Evolutionary conservation across 64 coral and sea anemone genomes (phyloP), one percentile per base, ranked within the genome.

Genomic region (Pachyseris speciosa): DNA sequence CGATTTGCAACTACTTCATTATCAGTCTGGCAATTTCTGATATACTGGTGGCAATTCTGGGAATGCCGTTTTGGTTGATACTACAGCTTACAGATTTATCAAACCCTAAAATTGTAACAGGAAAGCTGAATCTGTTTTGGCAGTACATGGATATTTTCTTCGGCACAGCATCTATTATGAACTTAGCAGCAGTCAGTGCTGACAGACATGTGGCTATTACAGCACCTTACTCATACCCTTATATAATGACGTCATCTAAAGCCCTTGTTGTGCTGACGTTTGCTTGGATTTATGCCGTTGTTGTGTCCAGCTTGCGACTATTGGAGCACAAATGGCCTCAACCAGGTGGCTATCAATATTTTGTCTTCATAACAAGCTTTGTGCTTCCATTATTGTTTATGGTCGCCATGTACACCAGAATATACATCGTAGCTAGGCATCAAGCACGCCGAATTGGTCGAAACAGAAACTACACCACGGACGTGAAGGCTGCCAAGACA

Each of bases 401-500:
- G 94, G 17, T 87, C 16, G 79, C 86, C 15, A 96, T 96, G 94
- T 96, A 96, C 33, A 32, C 84, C 26, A 89, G 75, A 57, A 96
- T 96, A 65, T 96, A 88, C 37, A 84, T 92, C 41, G 90, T 92
- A 65, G 94, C 94, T 51, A 61, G 88, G 43, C 65, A 78, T 7
- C 94, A 96, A 22, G 84, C 85, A 0, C 74, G 84, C 6, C 74
- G 64, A 47, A 83, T 96, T 59, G 87, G 72, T 58, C 83, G 74
- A 3, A 52, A 37, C 83, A 69, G 38, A 28, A 93, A 65, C 39
- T 97, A 93, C 32, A 92, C 84, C 37, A 97, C 86, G 2, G 95
- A 97, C 37, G 93, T 97, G 7, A 97, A 97, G 86, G 95, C 95
- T 37, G 95, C 95, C 2, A 97, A 97, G 40, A 97, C 95, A 42